phyloP scores from a whole-genome alignment of 1,140 invertebrate genomes.

The Hormaphis cornu region DNA sequence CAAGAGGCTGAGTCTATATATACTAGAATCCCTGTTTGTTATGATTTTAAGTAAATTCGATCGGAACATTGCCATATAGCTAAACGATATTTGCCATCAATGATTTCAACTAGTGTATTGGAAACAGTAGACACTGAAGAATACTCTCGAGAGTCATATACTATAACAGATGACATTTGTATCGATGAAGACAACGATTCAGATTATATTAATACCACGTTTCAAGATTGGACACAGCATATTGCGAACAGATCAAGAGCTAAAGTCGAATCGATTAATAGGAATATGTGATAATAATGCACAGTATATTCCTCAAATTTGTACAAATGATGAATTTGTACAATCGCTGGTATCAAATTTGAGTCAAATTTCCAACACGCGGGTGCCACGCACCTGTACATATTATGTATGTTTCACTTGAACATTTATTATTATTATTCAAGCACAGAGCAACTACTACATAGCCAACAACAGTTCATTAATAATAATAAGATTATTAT shows the following conservation, averaged over 20 bases:
- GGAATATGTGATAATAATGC: background rate
- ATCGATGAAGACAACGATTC: background rate
- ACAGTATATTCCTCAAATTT: conserved; percentile 6
- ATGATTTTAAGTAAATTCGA: background rate
- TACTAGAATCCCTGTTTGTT: background rate
- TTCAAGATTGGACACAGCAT: background rate
- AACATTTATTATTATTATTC: too few relatives aligned
- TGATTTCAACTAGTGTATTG: background rate
- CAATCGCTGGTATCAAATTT: too few relatives aligned
- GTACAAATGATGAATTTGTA: too few relatives aligned
- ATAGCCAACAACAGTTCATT: too few relatives aligned
- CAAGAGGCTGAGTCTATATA: background rate
- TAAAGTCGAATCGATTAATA: background rate
- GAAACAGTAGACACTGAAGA: background rate
- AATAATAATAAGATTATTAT: too few relatives aligned
- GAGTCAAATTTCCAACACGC: too few relatives aligned
- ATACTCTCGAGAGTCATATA: background rate
- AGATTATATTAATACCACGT: background rate
- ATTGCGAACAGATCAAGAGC: background rate
- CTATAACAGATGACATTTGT: background rate
- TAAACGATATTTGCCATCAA: background rate
- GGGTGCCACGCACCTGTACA: too few relatives aligned
- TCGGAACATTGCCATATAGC: background rate
- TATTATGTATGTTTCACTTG: too few relatives aligned
- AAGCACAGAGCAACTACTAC: too few relatives aligned